Conservation (phyloP, 1,140 invertebrate genomes). For the Pseudoatta argentina region DNA sequence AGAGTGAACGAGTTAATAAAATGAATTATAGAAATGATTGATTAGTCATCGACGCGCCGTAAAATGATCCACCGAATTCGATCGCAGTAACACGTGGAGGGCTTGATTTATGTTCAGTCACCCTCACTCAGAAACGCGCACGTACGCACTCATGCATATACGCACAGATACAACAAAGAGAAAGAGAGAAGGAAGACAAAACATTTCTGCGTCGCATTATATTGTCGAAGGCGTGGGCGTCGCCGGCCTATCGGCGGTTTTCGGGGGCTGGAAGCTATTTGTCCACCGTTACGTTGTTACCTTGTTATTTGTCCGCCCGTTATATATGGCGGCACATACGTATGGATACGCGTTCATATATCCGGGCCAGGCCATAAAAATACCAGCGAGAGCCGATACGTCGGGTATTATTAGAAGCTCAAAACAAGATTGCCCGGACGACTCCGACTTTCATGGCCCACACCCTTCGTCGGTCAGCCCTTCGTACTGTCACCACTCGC, state of each 20-base stretch:
- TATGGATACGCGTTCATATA: slow-evolving; percentile 52
- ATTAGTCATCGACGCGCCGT: slow-evolving; percentile 13
- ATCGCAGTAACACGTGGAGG: slow-evolving; percentile 34
- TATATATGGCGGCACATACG: slow-evolving; percentile 56
- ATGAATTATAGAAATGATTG: slow-evolving; percentile 38
- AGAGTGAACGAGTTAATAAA: slow-evolving; percentile 1
- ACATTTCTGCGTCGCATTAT: slow-evolving; percentile 41
- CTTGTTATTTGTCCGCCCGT: slow-evolving; percentile 60
- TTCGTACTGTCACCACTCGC: slow-evolving; percentile 27
- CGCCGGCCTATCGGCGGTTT: slow-evolving; percentile 48
- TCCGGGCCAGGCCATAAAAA: slow-evolving; percentile 66
- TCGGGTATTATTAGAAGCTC: slow-evolving; percentile 76
- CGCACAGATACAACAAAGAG: neutral
- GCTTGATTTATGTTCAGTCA: slow-evolving; percentile 49
- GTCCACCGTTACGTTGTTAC: slow-evolving; percentile 58
- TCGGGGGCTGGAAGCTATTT: slow-evolving; percentile 52
- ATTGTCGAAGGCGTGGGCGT: slow-evolving; percentile 52
- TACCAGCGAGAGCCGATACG: slow-evolving; percentile 67
- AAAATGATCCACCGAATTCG: slow-evolving; percentile 46
- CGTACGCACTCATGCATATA: slow-evolving; percentile 7
- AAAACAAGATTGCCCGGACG: slow-evolving; percentile 70
- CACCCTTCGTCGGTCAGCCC: slow-evolving; percentile 59
- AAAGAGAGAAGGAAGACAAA: slow-evolving; percentile 11
- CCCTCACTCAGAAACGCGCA: slow-evolving; percentile 7
- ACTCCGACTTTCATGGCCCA: slow-evolving; percentile 47